A percentile compares a stretch with the other conserved stretches of the same genome.
Evolutionary conservation across 2,797 vertebrate genomes (phyloP).

Genomic region (Protosalanx chinensis): DNA sequence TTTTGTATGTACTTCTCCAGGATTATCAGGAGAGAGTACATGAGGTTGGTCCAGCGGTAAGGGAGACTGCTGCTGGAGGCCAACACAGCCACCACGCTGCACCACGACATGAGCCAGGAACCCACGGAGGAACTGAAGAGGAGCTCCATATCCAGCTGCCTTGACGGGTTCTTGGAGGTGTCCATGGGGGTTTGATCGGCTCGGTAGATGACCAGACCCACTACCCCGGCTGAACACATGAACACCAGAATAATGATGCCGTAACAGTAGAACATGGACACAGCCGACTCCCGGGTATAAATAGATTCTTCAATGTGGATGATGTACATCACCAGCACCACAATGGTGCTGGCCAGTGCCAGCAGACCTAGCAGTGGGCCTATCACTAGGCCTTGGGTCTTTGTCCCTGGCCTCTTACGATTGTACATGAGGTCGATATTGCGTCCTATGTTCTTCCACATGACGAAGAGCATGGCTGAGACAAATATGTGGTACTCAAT

Average conservation of each 20-base stretch:
- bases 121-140: conserved; percentile 87
- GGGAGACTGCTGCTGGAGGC: conserved; percentile 68
- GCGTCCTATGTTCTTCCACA: conserved; percentile 97
- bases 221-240: conserved; percentile 80
- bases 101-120: conserved; percentile 96
- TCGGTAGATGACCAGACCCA: conserved; percentile 83
- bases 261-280: conserved; percentile 89
- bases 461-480: conserved; percentile 90
- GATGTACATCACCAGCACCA: conserved; percentile 86
- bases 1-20: conserved; percentile 94
- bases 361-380: conserved; percentile 83
- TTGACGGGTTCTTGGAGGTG: conserved; percentile 83
- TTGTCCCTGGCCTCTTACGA: conserved; percentile 70
- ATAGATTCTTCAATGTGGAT: conserved; percentile 81
- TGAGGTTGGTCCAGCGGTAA: conserved; percentile 86
- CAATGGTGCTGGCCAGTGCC: conserved; percentile 84
- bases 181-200: conserved; percentile 76
- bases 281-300: conserved; percentile 76
- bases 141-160: conserved; percentile 86
- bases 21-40: conserved; percentile 85
- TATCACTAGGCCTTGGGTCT: conserved; percentile 67
- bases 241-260: conserved; percentile 79
- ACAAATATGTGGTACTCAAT: conserved; percentile 97
- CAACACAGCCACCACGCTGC: conserved; percentile 82
- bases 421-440: conserved; percentile 75